Conservation (phyloP, 2,797 vertebrate genomes). For the Anabas testudineus region DNA sequence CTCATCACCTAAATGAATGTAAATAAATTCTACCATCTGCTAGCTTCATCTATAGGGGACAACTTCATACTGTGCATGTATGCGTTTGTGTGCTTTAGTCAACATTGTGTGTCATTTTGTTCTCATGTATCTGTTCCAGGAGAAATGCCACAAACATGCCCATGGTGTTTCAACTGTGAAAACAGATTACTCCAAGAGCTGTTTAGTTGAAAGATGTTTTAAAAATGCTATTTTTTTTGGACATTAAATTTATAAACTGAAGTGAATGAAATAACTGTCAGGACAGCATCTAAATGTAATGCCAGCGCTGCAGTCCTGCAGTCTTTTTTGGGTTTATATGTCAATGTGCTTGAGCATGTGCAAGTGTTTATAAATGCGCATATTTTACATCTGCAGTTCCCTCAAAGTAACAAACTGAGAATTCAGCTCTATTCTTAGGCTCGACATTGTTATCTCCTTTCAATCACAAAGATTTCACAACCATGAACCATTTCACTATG, state of each 20-base stretch:
- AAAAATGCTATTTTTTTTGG: not conserved
- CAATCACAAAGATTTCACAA: slow-evolving; percentile 29
- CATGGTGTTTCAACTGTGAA: not conserved
- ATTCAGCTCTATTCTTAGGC: slow-evolving; percentile 25
- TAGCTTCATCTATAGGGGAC: slow-evolving; percentile 52
- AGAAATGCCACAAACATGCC: not conserved
- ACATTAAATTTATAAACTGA: not conserved
- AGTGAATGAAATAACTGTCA: not conserved
- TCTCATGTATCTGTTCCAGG: slow-evolving; percentile 6
- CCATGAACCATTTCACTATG: slow-evolving; percentile 10
- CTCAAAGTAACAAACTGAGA: slow-evolving; percentile 21
- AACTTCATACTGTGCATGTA: slow-evolving; percentile 27
- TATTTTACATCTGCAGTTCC: slow-evolving; percentile 43
- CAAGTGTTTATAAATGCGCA: slow-evolving; percentile 57
- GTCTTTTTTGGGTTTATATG: slow-evolving; percentile 1
- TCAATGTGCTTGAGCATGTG: slow-evolving; percentile 26
- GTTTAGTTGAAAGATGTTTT: not conserved
- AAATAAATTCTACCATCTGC: slow-evolving; percentile 68
- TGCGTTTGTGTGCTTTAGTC: slow-evolving; percentile 10
- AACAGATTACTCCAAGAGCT: not conserved
- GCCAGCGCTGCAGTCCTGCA: not conserved
- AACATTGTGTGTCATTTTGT: slow-evolving; percentile 11
- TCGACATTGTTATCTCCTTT: slow-evolving; percentile 35
- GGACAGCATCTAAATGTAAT: not conserved
- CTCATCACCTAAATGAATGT: slow-evolving; percentile 51